Conservation (phyloP, 2,888 invertebrate genomes). For the Cheiracanthium punctorium region DNA sequence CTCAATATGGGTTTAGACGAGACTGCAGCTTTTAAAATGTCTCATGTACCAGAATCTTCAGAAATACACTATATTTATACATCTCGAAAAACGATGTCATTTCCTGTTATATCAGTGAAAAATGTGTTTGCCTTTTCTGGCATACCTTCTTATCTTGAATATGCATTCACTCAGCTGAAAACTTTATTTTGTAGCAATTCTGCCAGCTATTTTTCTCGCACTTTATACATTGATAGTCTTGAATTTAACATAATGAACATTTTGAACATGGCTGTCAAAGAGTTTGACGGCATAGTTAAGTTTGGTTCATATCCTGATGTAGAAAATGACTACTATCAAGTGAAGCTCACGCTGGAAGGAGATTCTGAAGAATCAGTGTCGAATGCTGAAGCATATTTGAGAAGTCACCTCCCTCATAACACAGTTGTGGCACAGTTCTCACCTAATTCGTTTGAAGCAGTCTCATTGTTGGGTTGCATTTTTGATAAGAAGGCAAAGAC, state of each 20-base stretch:
- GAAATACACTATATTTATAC: conserved; percentile 77
- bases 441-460: conserved; percentile 40
- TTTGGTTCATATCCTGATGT: conserved; percentile 81
- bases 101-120: conserved; percentile 78
- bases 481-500: background rate
- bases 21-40: conserved; percentile 73
- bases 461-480: conserved; percentile 7
- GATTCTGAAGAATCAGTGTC: conserved; percentile 75
- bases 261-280: conserved; percentile 77
- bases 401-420: conserved; percentile 76
- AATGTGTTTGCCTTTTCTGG: conserved; percentile 86
- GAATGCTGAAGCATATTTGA: conserved; percentile 76
- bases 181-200: conserved; percentile 71
- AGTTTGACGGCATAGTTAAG: conserved; percentile 77
- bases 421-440: conserved; percentile 75
- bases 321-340: conserved; percentile 78
- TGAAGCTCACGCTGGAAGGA: conserved; percentile 79
- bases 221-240: conserved; percentile 54
- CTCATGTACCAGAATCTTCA: conserved; percentile 77
- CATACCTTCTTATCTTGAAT: conserved; percentile 80
- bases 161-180: conserved; percentile 74
- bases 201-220: conserved; percentile 17
- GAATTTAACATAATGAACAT: conserved; percentile 74
- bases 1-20: conserved; percentile 73
- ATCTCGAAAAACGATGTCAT: conserved; percentile 77